These are phyloP conservation scores for Campoplex nolae DNA, from an alignment of 2,888 invertebrate species.

Conservation along the genomic window DNA sequence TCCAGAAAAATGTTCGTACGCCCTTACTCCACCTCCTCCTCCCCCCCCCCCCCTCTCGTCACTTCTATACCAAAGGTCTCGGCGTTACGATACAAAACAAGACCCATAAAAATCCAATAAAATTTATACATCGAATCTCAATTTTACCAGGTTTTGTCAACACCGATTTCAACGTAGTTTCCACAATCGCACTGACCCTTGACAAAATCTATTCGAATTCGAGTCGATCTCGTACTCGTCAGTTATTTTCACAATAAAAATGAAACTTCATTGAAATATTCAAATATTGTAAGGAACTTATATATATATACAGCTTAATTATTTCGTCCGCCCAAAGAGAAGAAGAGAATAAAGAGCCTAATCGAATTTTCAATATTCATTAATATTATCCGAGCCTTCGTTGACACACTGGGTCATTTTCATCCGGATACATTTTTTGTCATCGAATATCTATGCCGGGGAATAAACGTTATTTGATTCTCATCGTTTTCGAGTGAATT, in stretches of 20 bases:
- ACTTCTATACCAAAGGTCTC: neutral
- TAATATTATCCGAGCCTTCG: too few species aligned
- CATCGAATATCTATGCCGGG: too few species aligned
- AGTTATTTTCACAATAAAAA: neutral
- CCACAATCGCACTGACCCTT: neutral
- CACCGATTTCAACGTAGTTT: slow-evolving; percentile 2
- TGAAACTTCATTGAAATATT: too few species aligned
- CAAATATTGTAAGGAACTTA: too few species aligned
- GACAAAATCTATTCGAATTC: neutral
- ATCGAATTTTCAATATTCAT: too few species aligned
- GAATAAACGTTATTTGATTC: too few species aligned
- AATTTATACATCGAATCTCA: slow-evolving; percentile 19
- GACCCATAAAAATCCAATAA: slow-evolving; percentile 12
- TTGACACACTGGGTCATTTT: too few species aligned
- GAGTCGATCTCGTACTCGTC: neutral
- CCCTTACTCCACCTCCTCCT: neutral
- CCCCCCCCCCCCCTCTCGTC: neutral
- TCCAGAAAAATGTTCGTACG: slow-evolving; percentile 18
- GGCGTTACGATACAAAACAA: slow-evolving; percentile 16
- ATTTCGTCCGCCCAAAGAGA: too few species aligned
- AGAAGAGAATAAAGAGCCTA: too few species aligned
- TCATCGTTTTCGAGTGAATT: too few species aligned
- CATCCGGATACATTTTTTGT: too few species aligned
- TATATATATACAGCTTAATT: too few species aligned
- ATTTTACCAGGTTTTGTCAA: slow-evolving; percentile 10